phyloP scores from a whole-genome alignment of 2,797 vertebrate genomes.

The Periophthalmus magnuspinnatus region DNA sequence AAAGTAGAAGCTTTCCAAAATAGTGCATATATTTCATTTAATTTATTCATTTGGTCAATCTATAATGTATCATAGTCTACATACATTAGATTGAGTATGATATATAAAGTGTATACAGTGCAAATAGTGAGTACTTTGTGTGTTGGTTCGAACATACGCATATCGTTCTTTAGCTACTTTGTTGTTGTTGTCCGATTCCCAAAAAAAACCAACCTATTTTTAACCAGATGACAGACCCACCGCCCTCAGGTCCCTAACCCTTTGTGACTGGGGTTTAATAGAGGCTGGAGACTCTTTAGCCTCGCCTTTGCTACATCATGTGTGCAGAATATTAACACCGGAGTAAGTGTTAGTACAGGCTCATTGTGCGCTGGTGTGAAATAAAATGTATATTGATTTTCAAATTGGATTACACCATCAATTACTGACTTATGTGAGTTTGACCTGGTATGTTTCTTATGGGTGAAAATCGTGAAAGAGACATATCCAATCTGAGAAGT shows the following conservation, averaged over 20 bases:
- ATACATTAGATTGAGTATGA: too few relatives aligned
- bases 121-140: too few relatives aligned
- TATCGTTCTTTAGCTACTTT: neutral
- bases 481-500: neutral
- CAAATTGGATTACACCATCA: neutral
- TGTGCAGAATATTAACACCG: neutral
- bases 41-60: too few relatives aligned
- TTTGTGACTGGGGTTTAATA: neutral
- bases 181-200: neutral
- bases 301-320: neutral
- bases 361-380: constrained; percentile 1
- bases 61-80: too few relatives aligned
- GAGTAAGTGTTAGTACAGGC: neutral
- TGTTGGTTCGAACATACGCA: neutral
- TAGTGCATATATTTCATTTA: too few relatives aligned
- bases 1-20: too few relatives aligned
- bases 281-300: neutral
- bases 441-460: neutral
- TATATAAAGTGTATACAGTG: too few relatives aligned
- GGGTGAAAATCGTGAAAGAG: neutral
- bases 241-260: neutral
- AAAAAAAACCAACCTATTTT: neutral
- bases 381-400: constrained; percentile 9
- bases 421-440: neutral
- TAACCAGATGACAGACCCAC: neutral